These are phyloP conservation scores for Psittacus erithacus DNA, from an alignment of 2,113 vertebrate genomes.

Conservation along the genomic window DNA sequence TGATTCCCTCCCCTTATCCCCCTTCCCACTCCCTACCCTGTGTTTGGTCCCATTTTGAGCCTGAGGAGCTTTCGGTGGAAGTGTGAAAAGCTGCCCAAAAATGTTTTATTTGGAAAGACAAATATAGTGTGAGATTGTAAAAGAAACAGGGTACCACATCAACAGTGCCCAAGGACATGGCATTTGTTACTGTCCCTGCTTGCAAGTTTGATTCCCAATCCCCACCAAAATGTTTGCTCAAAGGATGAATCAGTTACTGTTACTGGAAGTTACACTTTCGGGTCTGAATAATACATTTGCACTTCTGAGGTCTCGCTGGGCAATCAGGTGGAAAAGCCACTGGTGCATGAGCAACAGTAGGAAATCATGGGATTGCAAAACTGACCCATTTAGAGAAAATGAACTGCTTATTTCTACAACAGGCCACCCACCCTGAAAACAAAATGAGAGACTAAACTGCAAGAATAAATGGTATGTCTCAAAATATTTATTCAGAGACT, in stretches of 20 bases:
- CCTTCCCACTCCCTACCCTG: not conserved
- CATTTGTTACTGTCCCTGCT: not conserved
- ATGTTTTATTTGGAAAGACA: not conserved
- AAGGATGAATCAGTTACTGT: not conserved
- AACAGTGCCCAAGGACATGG: not conserved
- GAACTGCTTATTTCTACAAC: not conserved
- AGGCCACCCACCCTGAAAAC: not conserved
- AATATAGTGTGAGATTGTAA: not conserved
- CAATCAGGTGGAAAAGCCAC: not conserved
- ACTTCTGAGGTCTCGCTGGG: not conserved
- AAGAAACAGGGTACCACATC: not conserved
- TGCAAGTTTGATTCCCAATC: not conserved
- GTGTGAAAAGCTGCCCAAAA: not conserved
- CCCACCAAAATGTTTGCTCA: not conserved
- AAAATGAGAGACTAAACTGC: not conserved
- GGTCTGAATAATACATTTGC: not conserved
- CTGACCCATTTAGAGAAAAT: not conserved
- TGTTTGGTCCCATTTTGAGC: not conserved
- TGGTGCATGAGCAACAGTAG: not conserved
- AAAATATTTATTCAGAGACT: not conserved
- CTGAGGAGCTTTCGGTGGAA: not conserved
- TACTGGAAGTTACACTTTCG: not conserved
- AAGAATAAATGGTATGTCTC: not conserved
- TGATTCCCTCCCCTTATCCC: not conserved
- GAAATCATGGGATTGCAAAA: not conserved